Conservation (phyloP, 2,888 invertebrate species). For the Hypselothyrea guttata region DNA sequence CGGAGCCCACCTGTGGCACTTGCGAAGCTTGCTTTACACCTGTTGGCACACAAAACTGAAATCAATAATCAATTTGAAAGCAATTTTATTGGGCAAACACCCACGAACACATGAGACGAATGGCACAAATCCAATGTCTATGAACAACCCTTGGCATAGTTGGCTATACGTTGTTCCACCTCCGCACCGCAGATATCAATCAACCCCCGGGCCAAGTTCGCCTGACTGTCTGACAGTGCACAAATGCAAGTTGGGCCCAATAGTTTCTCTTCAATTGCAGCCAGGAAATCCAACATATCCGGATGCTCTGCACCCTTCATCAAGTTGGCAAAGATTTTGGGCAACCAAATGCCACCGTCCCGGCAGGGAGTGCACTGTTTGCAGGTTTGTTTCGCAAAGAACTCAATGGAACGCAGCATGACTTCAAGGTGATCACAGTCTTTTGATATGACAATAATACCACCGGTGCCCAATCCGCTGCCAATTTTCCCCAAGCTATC, state of each 20-base stretch:
- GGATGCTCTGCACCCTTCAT: constrained; percentile 94
- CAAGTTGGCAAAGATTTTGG: constrained; percentile 90
- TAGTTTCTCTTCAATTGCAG: constrained; percentile 98
- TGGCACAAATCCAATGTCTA: too few species aligned
- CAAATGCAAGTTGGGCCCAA: constrained; percentile 98
- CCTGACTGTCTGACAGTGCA: constrained; percentile 97
- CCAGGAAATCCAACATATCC: constrained; percentile 98
- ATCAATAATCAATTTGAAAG: constrained; percentile 44
- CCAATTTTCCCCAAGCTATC: constrained; percentile 95
- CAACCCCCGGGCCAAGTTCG: constrained; percentile 98
- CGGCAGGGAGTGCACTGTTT: constrained; percentile 99
- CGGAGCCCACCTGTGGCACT: too few species aligned
- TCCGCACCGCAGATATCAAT: constrained; percentile 96
- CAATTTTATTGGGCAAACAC: constrained; percentile 41
- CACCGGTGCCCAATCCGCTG: constrained; percentile 97
- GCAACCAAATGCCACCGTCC: constrained; percentile 97
- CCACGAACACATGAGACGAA: not conserved
- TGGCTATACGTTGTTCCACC: constrained; percentile 90
- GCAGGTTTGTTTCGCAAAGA: constrained; percentile 99
- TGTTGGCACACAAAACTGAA: not conserved
- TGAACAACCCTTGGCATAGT: constrained; percentile 74
- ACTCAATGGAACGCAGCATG: constrained; percentile 96
- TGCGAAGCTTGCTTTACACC: too few species aligned
- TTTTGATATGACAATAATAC: constrained; percentile 98
- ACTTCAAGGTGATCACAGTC: constrained; percentile 98